Conservation (phyloP, 1,140 invertebrate species). For the Calycopis cecrops region DNA sequence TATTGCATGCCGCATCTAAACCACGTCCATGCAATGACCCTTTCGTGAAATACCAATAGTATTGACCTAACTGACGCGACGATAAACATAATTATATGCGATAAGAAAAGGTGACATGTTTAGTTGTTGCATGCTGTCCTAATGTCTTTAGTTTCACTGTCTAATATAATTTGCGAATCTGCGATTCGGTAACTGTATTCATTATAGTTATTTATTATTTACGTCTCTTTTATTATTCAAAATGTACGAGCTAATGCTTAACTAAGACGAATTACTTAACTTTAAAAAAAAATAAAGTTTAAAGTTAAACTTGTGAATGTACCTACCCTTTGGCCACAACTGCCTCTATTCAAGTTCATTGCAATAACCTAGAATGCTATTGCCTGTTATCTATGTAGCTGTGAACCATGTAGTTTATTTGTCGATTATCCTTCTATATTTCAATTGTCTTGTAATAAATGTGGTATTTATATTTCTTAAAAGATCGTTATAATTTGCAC, state of each 20-base stretch:
- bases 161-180: not conserved
- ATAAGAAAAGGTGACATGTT: conserved; percentile 14
- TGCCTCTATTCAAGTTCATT: conserved; percentile 4
- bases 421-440: not conserved
- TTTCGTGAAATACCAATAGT: conserved; percentile 35
- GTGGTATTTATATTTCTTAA: not conserved
- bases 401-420: not conserved
- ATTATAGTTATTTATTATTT: not conserved
- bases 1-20: conserved; percentile 47
- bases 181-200: conserved; percentile 3
- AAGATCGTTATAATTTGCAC: not conserved
- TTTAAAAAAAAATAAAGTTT: no score
- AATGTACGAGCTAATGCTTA: no score
- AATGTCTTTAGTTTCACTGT: not conserved
- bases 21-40: conserved; percentile 38
- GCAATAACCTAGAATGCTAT: conserved; percentile 4
- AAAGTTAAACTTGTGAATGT: no score
- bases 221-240: no score
- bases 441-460: not conserved
- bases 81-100: conserved; percentile 26
- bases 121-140: conserved; percentile 8
- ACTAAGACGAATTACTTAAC: no score
- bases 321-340: no score
- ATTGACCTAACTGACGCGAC: conserved; percentile 43
- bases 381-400: conserved; percentile 5